Percentiles rank a stretch among this genome's conserved stretches.
Evolutionary conservation across 64 coral and sea anemone species (phyloP).

Genomic region (Pocillopora verrucosa): DNA sequence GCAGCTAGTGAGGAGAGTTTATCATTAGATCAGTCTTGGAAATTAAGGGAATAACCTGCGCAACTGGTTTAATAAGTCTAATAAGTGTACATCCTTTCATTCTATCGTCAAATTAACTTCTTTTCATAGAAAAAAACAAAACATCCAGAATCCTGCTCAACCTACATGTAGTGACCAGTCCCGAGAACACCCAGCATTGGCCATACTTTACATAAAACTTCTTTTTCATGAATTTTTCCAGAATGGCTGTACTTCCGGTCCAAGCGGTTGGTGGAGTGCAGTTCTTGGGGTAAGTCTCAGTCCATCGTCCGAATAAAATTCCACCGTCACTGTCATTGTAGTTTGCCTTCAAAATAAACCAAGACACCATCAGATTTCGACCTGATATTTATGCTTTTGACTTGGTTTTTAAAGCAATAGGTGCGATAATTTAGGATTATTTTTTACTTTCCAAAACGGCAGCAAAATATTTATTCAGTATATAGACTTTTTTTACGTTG

Average conservation of each 20-base stretch:
- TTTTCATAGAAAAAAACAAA: background rate
- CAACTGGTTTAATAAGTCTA: no score
- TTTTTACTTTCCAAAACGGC: no score
- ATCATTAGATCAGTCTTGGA: no score
- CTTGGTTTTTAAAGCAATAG: background rate
- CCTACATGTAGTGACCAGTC: slow-evolving; percentile 79
- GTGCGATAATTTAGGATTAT: no score
- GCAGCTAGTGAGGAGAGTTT: no score
- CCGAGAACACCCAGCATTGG: slow-evolving; percentile 93
- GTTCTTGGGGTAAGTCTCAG: slow-evolving; percentile 42
- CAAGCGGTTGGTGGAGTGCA: slow-evolving; percentile 40
- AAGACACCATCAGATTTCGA: background rate
- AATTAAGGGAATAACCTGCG: no score
- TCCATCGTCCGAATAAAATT: slow-evolving; percentile 70
- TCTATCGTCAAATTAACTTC: background rate
- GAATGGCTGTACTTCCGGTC: slow-evolving; percentile 67
- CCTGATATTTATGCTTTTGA: background rate
- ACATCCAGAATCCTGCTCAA: background rate
- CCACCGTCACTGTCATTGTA: slow-evolving; percentile 55
- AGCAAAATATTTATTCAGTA: no score
- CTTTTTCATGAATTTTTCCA: slow-evolving; percentile 46
- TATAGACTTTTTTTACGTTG: no score
- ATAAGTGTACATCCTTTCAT: no score
- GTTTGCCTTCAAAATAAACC: slow-evolving; percentile 47
- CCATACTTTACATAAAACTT: slow-evolving; percentile 64